These are phyloP conservation scores for Canis aureus DNA, from an alignment of 2,113 vertebrate species.

Conservation along the genomic window DNA sequence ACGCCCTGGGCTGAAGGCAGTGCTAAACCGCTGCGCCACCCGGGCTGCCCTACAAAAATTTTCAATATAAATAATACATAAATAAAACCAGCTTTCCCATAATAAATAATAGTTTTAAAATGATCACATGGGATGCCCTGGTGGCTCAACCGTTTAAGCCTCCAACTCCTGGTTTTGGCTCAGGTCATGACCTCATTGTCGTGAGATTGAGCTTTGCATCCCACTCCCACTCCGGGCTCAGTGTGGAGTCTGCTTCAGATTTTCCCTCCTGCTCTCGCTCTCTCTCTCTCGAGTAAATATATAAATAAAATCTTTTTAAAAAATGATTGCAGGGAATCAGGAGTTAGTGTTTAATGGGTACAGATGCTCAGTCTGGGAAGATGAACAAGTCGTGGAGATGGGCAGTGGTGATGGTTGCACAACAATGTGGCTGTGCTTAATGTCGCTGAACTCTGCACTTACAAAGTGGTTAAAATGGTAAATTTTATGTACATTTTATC, in stretches of 20 bases:
- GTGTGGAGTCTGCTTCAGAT: background rate
- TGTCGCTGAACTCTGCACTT: background rate
- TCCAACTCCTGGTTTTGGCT: background rate
- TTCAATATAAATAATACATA: background rate
- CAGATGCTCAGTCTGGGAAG: background rate
- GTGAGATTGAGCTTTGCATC: rapidly evolving
- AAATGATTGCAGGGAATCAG: background rate
- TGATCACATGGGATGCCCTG: background rate
- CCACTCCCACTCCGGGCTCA: background rate
- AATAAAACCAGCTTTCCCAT: background rate
- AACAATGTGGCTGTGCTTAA: background rate
- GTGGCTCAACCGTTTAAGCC: background rate
- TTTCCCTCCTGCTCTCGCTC: background rate
- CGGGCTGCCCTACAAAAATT: too few relatives aligned
- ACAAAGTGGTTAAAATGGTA: background rate
- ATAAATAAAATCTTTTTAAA: background rate
- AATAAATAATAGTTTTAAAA: background rate
- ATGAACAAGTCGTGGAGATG: background rate
- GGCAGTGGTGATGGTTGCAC: rapidly evolving
- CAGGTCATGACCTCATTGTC: background rate
- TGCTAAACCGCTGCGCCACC: too few relatives aligned
- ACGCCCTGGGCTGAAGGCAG: too few relatives aligned
- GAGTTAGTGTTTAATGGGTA: background rate
- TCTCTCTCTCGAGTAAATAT: background rate
- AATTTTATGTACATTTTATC: background rate